Conservation (phyloP, 2,888 invertebrate genomes). For the Dynastes maya region DNA sequence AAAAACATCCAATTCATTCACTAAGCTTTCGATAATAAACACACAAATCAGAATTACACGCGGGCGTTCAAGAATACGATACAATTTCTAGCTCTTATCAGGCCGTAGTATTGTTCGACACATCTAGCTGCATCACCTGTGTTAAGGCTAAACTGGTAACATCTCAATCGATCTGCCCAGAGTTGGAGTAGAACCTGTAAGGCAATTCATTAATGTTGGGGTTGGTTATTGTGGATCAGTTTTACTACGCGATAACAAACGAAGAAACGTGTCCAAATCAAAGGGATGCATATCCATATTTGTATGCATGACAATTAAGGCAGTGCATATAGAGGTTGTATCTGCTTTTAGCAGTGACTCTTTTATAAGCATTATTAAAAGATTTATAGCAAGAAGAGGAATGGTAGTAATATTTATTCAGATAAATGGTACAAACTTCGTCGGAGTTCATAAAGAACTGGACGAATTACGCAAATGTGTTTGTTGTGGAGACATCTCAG, state of each 20-base stretch:
- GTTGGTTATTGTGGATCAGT: background rate
- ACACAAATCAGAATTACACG: background rate
- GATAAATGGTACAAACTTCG: constrained; percentile 60
- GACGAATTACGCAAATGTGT: background rate
- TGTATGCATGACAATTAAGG: background rate
- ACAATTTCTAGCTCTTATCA: background rate
- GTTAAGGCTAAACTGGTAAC: background rate
- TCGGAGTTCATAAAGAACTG: constrained; percentile 55
- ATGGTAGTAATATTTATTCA: constrained; percentile 53
- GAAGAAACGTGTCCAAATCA: background rate
- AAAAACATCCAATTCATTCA: background rate
- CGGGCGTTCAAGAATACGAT: background rate
- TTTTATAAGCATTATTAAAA: background rate
- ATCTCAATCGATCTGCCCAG: background rate
- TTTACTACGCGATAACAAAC: background rate
- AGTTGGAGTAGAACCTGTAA: background rate
- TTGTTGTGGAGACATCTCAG: constrained; percentile 21
- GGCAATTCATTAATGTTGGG: background rate
- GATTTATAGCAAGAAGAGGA: constrained; percentile 13
- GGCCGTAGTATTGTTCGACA: background rate
- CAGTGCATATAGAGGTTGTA: background rate
- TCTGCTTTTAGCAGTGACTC: background rate
- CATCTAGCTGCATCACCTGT: background rate
- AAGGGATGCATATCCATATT: constrained; percentile 5
- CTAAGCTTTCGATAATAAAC: background rate